These are phyloP conservation scores for Odontophorus gujanensis DNA, from an alignment of 2,113 vertebrate genomes.

Conservation along the genomic window DNA sequence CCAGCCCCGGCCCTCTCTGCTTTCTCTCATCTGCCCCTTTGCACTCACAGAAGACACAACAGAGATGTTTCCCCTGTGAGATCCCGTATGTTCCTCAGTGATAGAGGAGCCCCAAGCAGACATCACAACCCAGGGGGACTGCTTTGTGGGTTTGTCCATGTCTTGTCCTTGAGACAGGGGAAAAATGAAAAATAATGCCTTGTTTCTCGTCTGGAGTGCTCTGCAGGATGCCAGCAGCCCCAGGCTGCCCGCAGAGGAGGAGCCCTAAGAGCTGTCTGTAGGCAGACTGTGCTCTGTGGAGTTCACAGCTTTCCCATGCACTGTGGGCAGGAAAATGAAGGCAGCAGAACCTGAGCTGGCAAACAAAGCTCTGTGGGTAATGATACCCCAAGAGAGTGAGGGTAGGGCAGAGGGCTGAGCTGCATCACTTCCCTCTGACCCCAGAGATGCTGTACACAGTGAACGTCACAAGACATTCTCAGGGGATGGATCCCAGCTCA, in stretches of 20 bases:
- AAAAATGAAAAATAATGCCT: neutral
- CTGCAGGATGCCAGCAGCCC: accelerated
- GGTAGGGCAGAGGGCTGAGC: neutral
- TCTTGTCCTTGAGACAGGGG: neutral
- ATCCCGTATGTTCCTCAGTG: accelerated
- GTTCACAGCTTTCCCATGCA: neutral
- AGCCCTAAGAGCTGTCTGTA: neutral
- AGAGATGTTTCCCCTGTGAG: neutral
- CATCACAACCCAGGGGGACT: neutral
- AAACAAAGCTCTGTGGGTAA: neutral
- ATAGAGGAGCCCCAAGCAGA: neutral
- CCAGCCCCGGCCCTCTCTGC: neutral
- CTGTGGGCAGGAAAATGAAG: accelerated
- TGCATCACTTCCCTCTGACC: neutral
- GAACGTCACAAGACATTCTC: accelerated
- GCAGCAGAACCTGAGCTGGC: neutral
- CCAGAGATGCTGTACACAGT: accelerated
- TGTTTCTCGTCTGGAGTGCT: neutral
- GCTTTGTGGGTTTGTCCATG: neutral
- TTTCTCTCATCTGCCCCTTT: neutral
- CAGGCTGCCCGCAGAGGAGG: neutral
- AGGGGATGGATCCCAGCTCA: neutral
- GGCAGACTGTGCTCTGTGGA: accelerated
- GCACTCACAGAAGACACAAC: neutral
- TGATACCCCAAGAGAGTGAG: neutral